Base-by-base conservation (phyloP, 1,140 invertebrate species). In the Bombus impatiens region DNA sequence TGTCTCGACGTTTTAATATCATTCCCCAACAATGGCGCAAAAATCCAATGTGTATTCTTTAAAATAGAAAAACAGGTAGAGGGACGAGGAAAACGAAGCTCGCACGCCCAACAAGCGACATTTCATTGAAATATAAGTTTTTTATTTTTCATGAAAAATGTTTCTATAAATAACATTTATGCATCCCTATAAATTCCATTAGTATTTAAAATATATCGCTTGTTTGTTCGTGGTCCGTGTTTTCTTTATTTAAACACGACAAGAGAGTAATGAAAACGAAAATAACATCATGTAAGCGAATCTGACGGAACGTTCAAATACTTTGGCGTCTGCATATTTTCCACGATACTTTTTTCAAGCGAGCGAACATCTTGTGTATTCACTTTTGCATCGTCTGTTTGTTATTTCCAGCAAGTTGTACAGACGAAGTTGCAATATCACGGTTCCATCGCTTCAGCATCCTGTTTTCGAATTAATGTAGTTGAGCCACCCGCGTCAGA, bases 41-140 rank as follows among this genome's bases (percentile, higher is more conserved):
- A 70, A 70, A 78, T 84, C 37, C 75, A 78, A 78, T 44, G 53
- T 78, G 42, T 53, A 68, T 76, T 40, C 35, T 83, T 65, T 40
- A 68, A 68, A 32, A 47, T 53, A 44, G 72, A 32, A 22, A 12
- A 15, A 18, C 1, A 71, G 25, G 10, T 22, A n/a, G 13, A n/a
- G 4, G 2, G 3, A 25, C 8, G n/a, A 57, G 62, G n/a, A 78
- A 70, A 84, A 57, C 78, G 75, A 62, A 78, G 28, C 42, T 22
- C 15, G 2, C 1, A 1, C 59, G n/a, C 25, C 3, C n/a, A 53
- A 59, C 75, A 59, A 35, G 35, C 25, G 35, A 77, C 40, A 77
- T 59, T 77, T 77, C 75, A 77, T 40, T 32, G 75, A 77, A 77
- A 40, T 59, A 59, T 59, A 35, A 28, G 8, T 10, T 47, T 18